phyloP scores from a whole-genome alignment of 1,140 invertebrate genomes.

The Branchinecta lindahli region DNA sequence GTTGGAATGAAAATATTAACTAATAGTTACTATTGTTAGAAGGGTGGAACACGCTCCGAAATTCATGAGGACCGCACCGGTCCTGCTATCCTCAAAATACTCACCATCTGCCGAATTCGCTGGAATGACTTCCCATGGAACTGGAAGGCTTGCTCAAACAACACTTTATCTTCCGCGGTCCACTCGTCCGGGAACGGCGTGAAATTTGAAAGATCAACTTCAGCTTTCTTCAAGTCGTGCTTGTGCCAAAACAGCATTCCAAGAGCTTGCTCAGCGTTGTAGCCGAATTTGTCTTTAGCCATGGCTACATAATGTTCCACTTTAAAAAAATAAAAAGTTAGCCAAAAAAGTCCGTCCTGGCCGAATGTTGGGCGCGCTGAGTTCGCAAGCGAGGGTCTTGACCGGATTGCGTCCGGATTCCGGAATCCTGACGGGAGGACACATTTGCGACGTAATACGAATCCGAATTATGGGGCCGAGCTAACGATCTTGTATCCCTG shows the following conservation, averaged over 20 bases:
- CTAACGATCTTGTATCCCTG: too few species aligned
- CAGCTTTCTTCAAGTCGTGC: slow-evolving; percentile 80
- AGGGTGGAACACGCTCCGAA: too few species aligned
- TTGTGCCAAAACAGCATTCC: slow-evolving; percentile 98
- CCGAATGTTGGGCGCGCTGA: not conserved
- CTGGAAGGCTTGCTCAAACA: slow-evolving; percentile 95
- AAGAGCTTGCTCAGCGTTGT: slow-evolving; percentile 90
- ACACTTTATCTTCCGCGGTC: slow-evolving; percentile 93
- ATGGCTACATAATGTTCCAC: slow-evolving; percentile 88
- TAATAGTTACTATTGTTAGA: too few species aligned
- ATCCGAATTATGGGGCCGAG: too few species aligned
- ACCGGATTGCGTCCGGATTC: not conserved
- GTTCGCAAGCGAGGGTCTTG: not conserved
- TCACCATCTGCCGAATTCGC: slow-evolving; percentile 90
- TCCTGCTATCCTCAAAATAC: slow-evolving; percentile 19
- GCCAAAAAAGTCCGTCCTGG: slow-evolving; percentile 8
- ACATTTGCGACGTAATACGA: not conserved
- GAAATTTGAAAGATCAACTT: slow-evolving; percentile 86
- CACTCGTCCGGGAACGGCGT: slow-evolving; percentile 96
- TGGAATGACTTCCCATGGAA: slow-evolving; percentile 98
- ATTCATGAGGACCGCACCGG: not conserved
- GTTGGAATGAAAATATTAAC: too few species aligned
- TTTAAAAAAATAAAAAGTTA: slow-evolving; percentile 32
- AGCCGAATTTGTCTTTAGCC: slow-evolving; percentile 95
- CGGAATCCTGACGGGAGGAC: not conserved